Evolutionary conservation across 30 jellyfish, hydroid and myxozoan species (phyloP), one percentile per base, ranked within the genome.

Genomic region (Turritopsis rubra): DNA sequence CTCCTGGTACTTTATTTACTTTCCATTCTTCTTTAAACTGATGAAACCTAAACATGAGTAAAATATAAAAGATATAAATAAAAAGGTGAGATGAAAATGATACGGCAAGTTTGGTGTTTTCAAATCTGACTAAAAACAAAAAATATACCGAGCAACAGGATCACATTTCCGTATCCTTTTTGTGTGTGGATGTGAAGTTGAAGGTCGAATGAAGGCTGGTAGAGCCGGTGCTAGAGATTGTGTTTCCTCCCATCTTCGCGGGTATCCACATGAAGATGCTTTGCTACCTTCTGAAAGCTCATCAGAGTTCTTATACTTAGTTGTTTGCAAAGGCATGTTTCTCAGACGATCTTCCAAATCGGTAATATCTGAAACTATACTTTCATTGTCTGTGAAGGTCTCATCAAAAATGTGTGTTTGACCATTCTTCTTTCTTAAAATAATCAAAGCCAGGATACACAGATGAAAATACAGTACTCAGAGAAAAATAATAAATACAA

Each of bases 11-110:
- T 78, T 82, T 81, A 25, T 86, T 87, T 22, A 41, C 26, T 31
- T 83, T 75, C 97, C 97, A 90, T 65, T 86, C 97, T 79, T 83
- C 85, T 78, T 86, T 90, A 78, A 90, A 86, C 85, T 90, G 97
- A 73, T 90, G 97, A 73, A 86, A 90, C 28, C 96, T 88, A 27
- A 13, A 41, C 13, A 41, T 41, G 60, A 41, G 13, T n/a, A n/a
- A n/a, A 18, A 60, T 60, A 60, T 60, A 60, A 60, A 41, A 41
- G 13, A 41, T 13, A 13, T 41, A 41, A 41, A 3, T 13, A 41
- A 41, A 13, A 41, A 41, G 9, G 13, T 13, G 13, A 41, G 60
- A 41, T 41, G 60, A 5, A 3, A 5, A 41, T 41, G 60, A 41
- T 41, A 41, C 5, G 13, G 9, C 5, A 41, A 41, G 9, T 41